A percentile compares a stretch with the other conserved stretches of the same genome.
Evolutionary conservation across 1,140 invertebrate genomes (phyloP).

Genomic region (Episyrphus balteatus): DNA sequence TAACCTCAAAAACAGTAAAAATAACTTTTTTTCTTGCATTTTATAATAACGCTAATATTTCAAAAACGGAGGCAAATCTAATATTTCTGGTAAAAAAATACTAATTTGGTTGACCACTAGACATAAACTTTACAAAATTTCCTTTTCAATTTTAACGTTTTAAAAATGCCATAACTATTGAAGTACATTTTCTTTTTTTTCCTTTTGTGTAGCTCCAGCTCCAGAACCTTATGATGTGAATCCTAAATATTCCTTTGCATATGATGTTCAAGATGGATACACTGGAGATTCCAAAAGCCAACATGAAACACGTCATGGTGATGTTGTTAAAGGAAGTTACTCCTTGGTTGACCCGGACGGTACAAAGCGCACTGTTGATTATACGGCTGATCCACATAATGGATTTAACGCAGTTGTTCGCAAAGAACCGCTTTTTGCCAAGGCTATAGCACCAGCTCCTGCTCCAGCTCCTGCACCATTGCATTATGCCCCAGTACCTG

Average conservation of each 20-base stretch:
- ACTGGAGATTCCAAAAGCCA: conserved; percentile 49
- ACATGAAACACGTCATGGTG: conserved; percentile 46
- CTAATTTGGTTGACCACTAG: no score
- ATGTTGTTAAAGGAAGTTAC: conserved; percentile 53
- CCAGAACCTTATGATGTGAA: conserved; percentile 43
- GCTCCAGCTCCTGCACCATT: conserved; percentile 19
- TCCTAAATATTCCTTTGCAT: conserved; percentile 46
- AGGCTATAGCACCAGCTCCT: conserved; percentile 21
- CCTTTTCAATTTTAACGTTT: no score
- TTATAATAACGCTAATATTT: no score
- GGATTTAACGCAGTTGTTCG: conserved; percentile 41
- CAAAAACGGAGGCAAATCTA: no score
- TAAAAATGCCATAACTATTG: no score
- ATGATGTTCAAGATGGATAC: conserved; percentile 45
- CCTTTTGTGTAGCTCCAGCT: conserved; percentile 17
- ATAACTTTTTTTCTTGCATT: no score
- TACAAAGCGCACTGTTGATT: conserved; percentile 50
- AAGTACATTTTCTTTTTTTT: no score
- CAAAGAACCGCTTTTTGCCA: conserved; percentile 35
- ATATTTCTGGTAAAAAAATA: no score
- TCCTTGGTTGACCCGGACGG: conserved; percentile 54
- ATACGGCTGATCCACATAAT: conserved; percentile 46
- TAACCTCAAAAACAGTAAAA: no score
- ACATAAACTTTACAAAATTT: no score
- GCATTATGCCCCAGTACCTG: conserved; percentile 22